Evolutionary conservation across 2,113 vertebrate genomes (phyloP).

Genomic region (Alethe diademata): DNA sequence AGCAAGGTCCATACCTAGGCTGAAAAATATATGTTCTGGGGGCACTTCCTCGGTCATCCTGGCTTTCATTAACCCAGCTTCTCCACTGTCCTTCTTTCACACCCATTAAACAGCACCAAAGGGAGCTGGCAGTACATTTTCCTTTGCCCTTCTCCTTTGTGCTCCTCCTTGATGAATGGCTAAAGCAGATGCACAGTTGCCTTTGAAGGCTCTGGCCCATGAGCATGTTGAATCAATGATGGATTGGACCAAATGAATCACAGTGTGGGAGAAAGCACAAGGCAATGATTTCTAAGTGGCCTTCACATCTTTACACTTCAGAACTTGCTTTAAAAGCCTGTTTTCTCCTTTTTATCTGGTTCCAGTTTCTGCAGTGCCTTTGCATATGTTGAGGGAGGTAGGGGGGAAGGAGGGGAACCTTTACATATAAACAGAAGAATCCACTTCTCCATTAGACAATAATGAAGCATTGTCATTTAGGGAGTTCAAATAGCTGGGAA

Average conservation of each 20-base stretch:
- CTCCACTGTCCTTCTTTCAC: constrained; percentile 76
- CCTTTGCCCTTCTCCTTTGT: constrained; percentile 85
- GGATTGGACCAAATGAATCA: constrained; percentile 80
- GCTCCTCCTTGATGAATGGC: constrained; percentile 87
- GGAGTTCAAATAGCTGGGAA: constrained; percentile 75
- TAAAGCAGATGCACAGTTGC: constrained; percentile 89
- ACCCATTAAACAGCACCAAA: constrained; percentile 81
- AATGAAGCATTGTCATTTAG: constrained; percentile 74
- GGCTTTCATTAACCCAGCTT: constrained; percentile 84
- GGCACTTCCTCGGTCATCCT: constrained; percentile 62
- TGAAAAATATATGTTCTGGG: constrained; percentile 17
- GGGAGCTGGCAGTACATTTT: constrained; percentile 77
- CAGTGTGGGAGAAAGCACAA: constrained; percentile 71
- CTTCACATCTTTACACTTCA: constrained; percentile 72
- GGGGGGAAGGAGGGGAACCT: constrained; percentile 62
- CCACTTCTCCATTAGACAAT: constrained; percentile 71
- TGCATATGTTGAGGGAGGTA: constrained; percentile 76
- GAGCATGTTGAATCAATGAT: constrained; percentile 88
- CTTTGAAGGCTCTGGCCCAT: constrained; percentile 90
- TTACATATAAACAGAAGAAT: constrained; percentile 78
- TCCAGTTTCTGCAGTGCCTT: constrained; percentile 77
- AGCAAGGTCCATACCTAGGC: constrained; percentile 36
- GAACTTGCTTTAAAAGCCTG: constrained; percentile 70
- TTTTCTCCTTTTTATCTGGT: constrained; percentile 76
- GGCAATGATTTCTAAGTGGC: constrained; percentile 50